Base-by-base conservation (phyloP, 2,888 invertebrate species). In the Polyploca ridens region DNA sequence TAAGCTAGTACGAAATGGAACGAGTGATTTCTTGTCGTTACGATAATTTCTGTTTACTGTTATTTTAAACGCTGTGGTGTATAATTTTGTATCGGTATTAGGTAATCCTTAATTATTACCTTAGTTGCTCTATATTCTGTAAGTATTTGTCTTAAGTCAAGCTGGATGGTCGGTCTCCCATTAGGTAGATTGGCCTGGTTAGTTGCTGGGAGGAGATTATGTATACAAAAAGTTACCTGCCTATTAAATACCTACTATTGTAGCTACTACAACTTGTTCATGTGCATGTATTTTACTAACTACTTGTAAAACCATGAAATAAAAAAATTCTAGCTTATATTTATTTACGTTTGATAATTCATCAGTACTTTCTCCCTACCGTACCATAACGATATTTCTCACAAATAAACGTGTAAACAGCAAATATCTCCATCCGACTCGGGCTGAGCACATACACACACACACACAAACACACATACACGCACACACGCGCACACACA, bases 351-450 rank as follows among this genome's bases (percentile, higher is more conserved):
- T 41, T 41, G 41, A 11, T 13, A 41, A 41, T 41, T 41, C 5
- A 41, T 3, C 66, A 44, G 70, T 35, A 86, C 77, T 88, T 86
- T 79, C 81, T 63, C 33, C n/a, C 33, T 3, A 66, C 82, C 70
- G 78, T 83, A 69, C 79, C 61, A 10, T 41, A 65, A 58, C 70
- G 68, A 69, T 66, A 79, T 75, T 79, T 78, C 79, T 79, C 79
- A 69, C 82, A 84, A 88, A 87, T 86, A 87, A 84, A 84, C 81
- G 83, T 83, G 85, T 86, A 84, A 84, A 85, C 84, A 85, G 79
- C 74, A 75, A 87, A 89, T 87, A 88, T 87, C 83, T 85, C 72
- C 75, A 82, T 85, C 73, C 76, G 69, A 72, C 69, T 71, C 69
- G 73, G 70, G 80, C 78, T 75, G 69, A 72, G 69, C 70, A 70